Base-by-base conservation (phyloP, 2,797 vertebrate genomes). In the Phrynocephalus forsythii region DNA sequence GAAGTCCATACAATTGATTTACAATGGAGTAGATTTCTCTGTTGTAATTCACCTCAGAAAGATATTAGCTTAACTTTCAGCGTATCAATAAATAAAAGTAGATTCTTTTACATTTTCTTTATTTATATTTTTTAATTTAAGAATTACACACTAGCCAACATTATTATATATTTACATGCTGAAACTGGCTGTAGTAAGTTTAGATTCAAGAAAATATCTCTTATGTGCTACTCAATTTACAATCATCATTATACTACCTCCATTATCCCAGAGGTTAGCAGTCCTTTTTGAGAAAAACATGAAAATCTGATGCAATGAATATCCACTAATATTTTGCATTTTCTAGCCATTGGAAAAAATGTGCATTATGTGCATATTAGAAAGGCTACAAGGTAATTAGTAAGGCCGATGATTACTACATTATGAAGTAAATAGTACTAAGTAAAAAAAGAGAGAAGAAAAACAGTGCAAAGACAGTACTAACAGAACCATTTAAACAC, bases 121-220 rank as follows among this genome's bases (percentile, higher is more conserved):
- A 97, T 97, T 98, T 97, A 95, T 97, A 97, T 95, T 96, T 87
- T 97, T 96, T 95, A 97, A 48, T 95, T 97, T 96, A 97, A 97
- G 97, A 97, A 97, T 97, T 97, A 97, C 97, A 97, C 97, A 97
- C 96, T 97, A 97, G 96, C 95, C 97, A 97, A 97, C 97, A 96
- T 96, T 97, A 95, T 96, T 97, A 96, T 97, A 96, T 98, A 98
- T 97, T 97, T 98, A 98, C 97, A 98, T 98, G 97, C 97, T 97
- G 96, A 97, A 97, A 97, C 96, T 97, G 96, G 96, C 96, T 97
- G 97, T 95, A 96, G 92, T 97, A 97, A 96, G 93, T 96, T 97
- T 97, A 96, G 96, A 95, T 97, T 97, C 97, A 97, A 97, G 97
- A 97, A 98, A 98, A 98, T 98, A 98, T 97, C 95, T 97, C 96